phyloP scores from a whole-genome alignment of 92 coral and sea anemone species.

The Phymanthus crucifer region DNA sequence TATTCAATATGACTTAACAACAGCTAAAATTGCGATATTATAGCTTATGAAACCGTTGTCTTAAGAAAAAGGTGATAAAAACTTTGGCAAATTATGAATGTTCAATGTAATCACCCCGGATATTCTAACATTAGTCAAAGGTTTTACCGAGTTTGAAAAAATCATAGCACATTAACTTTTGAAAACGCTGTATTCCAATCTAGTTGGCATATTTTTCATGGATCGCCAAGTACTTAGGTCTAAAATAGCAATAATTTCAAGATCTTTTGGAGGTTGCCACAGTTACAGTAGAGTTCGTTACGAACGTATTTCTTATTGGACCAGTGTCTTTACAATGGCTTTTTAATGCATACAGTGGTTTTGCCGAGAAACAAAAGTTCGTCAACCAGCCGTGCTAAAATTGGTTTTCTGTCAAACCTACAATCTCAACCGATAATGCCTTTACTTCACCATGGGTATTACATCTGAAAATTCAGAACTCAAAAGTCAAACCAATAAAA shows the following conservation, averaged over 20 bases:
- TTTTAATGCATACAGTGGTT: slow-evolving; percentile 40
- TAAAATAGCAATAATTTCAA: slow-evolving; percentile 45
- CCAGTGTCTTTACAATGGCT: slow-evolving; percentile 11
- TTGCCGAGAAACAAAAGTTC: slow-evolving; percentile 35
- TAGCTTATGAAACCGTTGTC: slow-evolving; percentile 14
- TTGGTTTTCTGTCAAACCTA: slow-evolving; percentile 15
- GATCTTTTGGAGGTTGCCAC: slow-evolving; percentile 55
- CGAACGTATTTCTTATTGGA: slow-evolving; percentile 45
- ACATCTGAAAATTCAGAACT: not conserved
- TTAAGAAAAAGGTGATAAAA: not conserved
- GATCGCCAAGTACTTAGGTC: slow-evolving; percentile 13
- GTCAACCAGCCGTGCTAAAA: slow-evolving; percentile 45
- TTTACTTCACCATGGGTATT: not conserved
- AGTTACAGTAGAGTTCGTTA: slow-evolving; percentile 52
- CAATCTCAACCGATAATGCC: not conserved
- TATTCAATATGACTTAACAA: not conserved
- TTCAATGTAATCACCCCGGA: slow-evolving; percentile 10
- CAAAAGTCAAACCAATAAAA: not conserved
- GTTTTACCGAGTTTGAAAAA: not conserved
- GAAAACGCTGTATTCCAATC: not conserved
- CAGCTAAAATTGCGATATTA: not conserved
- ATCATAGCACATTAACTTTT: not conserved
- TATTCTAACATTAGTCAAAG: not conserved
- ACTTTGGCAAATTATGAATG: slow-evolving; percentile 20
- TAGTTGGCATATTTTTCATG: slow-evolving; percentile 12